These are phyloP conservation scores for Leptinotarsa defecta DNA, from an alignment of 1,140 invertebrate species.

Conservation along the genomic window DNA sequence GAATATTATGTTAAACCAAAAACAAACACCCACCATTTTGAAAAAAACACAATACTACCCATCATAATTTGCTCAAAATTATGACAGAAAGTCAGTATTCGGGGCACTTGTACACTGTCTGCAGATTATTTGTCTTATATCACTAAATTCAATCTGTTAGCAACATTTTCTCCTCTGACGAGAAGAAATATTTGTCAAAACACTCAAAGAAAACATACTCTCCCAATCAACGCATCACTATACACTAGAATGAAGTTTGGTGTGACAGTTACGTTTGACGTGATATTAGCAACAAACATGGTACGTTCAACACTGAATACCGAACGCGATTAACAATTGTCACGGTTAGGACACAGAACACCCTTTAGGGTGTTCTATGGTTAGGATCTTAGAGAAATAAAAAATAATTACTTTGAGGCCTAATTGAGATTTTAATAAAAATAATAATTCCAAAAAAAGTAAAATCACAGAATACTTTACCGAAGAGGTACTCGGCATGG, in stretches of 20 bases:
- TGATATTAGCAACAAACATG: neutral
- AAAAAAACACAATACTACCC: conserved; percentile 48
- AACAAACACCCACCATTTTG: conserved; percentile 56
- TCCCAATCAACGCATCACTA: neutral
- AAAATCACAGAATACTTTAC: too few relatives aligned
- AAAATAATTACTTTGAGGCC: too few relatives aligned
- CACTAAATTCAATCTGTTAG: neutral
- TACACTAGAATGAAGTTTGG: neutral
- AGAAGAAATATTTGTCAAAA: conserved; percentile 1
- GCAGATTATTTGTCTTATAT: neutral
- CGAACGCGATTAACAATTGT: too few relatives aligned
- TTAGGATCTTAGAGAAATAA: too few relatives aligned
- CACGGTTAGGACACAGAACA: too few relatives aligned
- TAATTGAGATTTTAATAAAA: too few relatives aligned
- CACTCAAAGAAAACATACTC: neutral
- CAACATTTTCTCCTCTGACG: neutral
- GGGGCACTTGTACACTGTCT: neutral
- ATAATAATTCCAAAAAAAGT: too few relatives aligned
- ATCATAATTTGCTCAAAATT: conserved; percentile 46
- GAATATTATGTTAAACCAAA: conserved; percentile 46
- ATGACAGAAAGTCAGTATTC: conserved; percentile 27
- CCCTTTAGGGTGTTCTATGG: too few relatives aligned
- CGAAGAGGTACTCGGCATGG: too few relatives aligned
- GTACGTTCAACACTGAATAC: too few relatives aligned
- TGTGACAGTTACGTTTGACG: neutral